Evolutionary conservation across 1,140 invertebrate genomes (phyloP).

Genomic region (Aphaenogaster floridana): DNA sequence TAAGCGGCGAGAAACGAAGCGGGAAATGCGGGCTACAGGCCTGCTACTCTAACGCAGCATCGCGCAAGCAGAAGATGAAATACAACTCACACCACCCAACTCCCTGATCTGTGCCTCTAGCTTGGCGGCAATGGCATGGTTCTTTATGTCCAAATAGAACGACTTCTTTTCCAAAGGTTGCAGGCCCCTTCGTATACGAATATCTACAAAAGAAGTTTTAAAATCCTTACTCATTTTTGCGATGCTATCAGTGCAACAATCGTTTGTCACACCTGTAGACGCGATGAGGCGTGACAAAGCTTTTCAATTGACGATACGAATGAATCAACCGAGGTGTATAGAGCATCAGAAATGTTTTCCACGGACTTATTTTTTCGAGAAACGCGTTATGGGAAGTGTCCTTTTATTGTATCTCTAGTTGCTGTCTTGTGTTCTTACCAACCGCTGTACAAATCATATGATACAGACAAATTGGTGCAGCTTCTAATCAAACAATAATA

Average conservation of each 20-base stretch:
- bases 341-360: not conserved
- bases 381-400: not conserved
- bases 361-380: not conserved
- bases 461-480: conserved; percentile 55
- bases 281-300: not conserved
- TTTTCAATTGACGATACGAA: not conserved
- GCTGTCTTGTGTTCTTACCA: conserved; percentile 34
- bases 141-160: conserved; percentile 91
- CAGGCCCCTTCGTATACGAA: conserved; percentile 83
- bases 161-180: conserved; percentile 88
- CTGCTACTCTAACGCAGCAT: conserved; percentile 32
- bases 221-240: not conserved
- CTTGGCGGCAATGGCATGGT: conserved; percentile 88
- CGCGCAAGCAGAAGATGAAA: conserved; percentile 33
- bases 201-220: conserved; percentile 72
- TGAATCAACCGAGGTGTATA: not conserved
- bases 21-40: conserved; percentile 6
- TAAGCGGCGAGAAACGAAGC: conserved; percentile 36
- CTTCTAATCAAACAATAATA: conserved; percentile 18
- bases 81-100: conserved; percentile 89
- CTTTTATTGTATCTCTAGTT: not conserved
- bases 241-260: not conserved
- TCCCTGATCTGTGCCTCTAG: conserved; percentile 90
- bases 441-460: conserved; percentile 58
- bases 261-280: not conserved